Conservation (phyloP, 1,140 invertebrate genomes). For the Atta cephalotes region DNA sequence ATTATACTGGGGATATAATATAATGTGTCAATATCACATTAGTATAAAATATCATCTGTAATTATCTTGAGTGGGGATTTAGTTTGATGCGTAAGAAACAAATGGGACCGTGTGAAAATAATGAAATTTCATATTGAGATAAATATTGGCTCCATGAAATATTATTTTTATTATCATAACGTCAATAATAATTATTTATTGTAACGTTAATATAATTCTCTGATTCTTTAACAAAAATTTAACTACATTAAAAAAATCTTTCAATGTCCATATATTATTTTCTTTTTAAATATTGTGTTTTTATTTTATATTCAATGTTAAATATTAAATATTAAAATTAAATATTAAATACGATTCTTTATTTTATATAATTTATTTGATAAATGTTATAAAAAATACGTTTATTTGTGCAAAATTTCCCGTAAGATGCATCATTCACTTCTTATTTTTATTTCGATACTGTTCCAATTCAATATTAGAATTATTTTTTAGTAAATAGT, state of each 20-base stretch:
- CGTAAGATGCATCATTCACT: neutral
- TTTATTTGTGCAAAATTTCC: neutral
- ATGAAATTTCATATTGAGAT: neutral
- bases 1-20: neutral
- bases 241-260: neutral
- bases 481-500: neutral
- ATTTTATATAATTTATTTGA: conserved; percentile 6
- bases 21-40: neutral
- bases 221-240: neutral
- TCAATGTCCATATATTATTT: neutral
- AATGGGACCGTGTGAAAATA: neutral
- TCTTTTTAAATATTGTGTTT: neutral
- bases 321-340: neutral
- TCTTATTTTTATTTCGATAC: neutral
- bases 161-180: conserved; percentile 54
- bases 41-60: neutral
- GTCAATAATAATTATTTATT: neutral
- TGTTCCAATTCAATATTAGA: neutral
- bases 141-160: conserved; percentile 5
- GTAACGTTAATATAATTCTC: neutral
- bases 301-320: conserved; percentile 2
- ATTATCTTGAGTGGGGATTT: neutral
- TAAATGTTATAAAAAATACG: neutral
- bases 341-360: neutral
- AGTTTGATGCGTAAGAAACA: neutral